Base-by-base conservation (phyloP, 2,888 invertebrate genomes). In the Polydrusus pterygomalis region DNA sequence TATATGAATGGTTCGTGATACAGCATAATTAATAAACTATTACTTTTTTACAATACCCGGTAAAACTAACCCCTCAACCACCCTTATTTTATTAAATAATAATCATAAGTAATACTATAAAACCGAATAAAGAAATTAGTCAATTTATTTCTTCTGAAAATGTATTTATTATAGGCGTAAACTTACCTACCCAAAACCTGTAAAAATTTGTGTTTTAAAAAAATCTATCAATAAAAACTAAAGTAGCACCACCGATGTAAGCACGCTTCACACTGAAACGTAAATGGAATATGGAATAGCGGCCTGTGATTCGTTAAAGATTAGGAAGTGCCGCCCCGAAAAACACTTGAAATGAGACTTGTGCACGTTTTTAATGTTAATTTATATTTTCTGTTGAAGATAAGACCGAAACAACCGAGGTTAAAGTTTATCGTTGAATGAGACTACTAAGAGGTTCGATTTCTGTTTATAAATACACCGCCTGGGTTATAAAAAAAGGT, bases 381-480 rank as follows among this genome's bases (percentile, higher is more conserved):
- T n/a, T 34, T 13, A 5, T 13, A 10, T 25, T 64, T 47, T 63
- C 30, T 49, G 7, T n/a, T 30, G 63, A 7, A 20, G 49, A 64
- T 49, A 60, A 60, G 40, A 40, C 17, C 11, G 30, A 60, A 47
- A 7, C 17, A 49, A 30, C 9, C 64, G 45, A 64, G 25, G 47
- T 64, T 30, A 43, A 30, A 64, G 34, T 17, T 47, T 64, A 17
- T 13, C 30, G 30, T 49, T 15, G 34, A 34, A 63, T 30, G 20
- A 45, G 25, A 9, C 25, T 34, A 49, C 6, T 20, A 17, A n/a
- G 30, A n/a, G n/a, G 45, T 64, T 64, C 63, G n/a, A 18, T 20
- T 25, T 13, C 13, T 25, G 64, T 34, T 64, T 64, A 64, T 49
- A 64, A 64, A 64, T 64, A 64, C 49, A 10, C 34, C 15, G 58